Evolutionary conservation across 2,888 invertebrate genomes (phyloP), one percentile per base, ranked within the genome.

Genomic region (Archips xylosteana): DNA sequence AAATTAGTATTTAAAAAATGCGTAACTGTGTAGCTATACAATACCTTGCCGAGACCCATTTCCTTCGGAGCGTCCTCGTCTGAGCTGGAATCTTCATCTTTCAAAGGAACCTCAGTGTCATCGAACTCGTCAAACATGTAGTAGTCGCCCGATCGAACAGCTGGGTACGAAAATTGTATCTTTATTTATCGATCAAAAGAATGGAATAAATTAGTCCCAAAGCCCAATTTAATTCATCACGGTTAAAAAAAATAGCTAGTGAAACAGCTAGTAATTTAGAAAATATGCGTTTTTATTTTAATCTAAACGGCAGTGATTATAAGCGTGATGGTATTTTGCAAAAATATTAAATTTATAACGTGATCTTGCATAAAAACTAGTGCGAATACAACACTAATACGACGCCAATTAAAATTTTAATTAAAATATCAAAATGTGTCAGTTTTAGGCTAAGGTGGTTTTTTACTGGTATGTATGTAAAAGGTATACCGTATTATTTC

Each of bases 111-210:
- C 59, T 97, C 97, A 74, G 97, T 97, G 80, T 97, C 97, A 82
- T 97, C 97, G 85, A 97, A 96, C 80, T 99, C 99, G 85, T 99
- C 99, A 94, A 99, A 99, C 98, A 99, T 99, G 94, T 99, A 99
- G 94, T 99, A 99, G 93, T 99, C 99, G 23, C 99, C 99, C 75
- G 99, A 99, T 68, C 99, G 97, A 75, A 99, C 97, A 68, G 99
- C 99, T 99, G 94, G 87, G 91, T 80, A 82, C 60, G 77, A 81
- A 75, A 54, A 54, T 23, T 54, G 76, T 0, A 64, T 6, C 3
- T 23, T 36, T 57, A 32, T 45, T 45, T 51, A 51, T n/a, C 13
- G 42, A 64, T 6, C n/a, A 23, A 42, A 73, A 64, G 5, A 34
- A 72, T 70, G 39, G 6, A 74, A 36, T 10, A 66, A 78, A 80